Conservation (phyloP, 2,113 vertebrate species). For the Apeltes quadracus region DNA sequence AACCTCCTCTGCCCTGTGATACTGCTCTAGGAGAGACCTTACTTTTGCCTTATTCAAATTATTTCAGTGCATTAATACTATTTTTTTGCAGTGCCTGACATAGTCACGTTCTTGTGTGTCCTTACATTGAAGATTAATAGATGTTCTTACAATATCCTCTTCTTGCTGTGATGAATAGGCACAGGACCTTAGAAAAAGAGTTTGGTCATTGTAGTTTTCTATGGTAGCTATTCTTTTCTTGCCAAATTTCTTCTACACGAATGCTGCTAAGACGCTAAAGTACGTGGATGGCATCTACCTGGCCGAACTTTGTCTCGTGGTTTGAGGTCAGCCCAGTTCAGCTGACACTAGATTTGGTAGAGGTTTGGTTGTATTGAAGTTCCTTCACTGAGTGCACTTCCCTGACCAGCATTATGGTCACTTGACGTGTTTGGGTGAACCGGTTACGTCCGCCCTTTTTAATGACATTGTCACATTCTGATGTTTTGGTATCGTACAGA, state of each 20-base stretch:
- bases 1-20: constrained; percentile 35
- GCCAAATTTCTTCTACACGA: constrained; percentile 51
- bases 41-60: constrained; percentile 56
- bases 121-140: constrained; percentile 42
- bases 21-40: constrained; percentile 39
- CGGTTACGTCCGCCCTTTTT: constrained; percentile 20
- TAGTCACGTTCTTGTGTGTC: constrained; percentile 48
- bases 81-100: constrained; percentile 76
- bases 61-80: constrained; percentile 58
- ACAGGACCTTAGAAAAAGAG: constrained; percentile 37
- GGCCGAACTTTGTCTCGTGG: constrained; percentile 27
- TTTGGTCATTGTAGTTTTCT: constrained; percentile 31
- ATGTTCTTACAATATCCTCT: constrained; percentile 33
- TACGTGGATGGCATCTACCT: constrained; percentile 20
- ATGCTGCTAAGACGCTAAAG: constrained; percentile 63
- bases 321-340: constrained; percentile 8
- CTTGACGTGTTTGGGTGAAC: constrained; percentile 20
- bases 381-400: constrained; percentile 47
- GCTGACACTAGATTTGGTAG: constrained; percentile 19
- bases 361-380: constrained; percentile 30
- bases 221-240: constrained; percentile 40
- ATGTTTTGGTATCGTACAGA: constrained; percentile 55
- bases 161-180: constrained; percentile 13
- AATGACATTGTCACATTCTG: constrained; percentile 24
- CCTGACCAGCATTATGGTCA: constrained; percentile 30